These are phyloP conservation scores for Psylliodes chrysocephalus DNA, from an alignment of 2,888 invertebrate genomes.

Conservation along the genomic window DNA sequence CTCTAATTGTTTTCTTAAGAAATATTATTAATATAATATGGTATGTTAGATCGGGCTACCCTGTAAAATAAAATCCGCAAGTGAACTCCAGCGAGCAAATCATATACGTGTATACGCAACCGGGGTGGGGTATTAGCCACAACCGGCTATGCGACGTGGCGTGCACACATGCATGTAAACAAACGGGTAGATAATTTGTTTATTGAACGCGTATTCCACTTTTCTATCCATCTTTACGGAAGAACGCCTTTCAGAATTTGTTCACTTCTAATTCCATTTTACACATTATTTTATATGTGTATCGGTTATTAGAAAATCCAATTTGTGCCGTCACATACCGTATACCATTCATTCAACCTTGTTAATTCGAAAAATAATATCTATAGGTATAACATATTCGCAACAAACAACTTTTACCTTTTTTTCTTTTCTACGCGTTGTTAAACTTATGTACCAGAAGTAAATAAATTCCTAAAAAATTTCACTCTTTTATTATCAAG, in stretches of 20 bases:
- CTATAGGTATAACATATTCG: too few species aligned
- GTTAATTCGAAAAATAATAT: background rate
- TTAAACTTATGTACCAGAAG: constrained; percentile 39
- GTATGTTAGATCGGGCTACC: constrained; percentile 5
- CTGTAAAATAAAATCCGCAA: constrained; percentile 21
- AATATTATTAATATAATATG: too few species aligned
- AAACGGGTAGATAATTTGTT: constrained; percentile 25
- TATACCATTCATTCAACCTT: background rate
- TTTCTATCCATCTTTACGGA: constrained; percentile 30
- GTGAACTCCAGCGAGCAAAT: constrained; percentile 28
- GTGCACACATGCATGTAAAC: constrained; percentile 39
- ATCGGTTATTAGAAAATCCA: background rate
- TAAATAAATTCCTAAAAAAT: constrained; percentile 41
- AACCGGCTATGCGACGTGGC: constrained; percentile 9
- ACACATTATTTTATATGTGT: constrained; percentile 2
- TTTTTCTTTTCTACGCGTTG: constrained; percentile 25
- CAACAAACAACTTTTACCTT: background rate
- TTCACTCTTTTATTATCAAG: too few species aligned
- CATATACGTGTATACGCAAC: constrained; percentile 30
- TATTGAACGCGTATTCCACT: constrained; percentile 29
- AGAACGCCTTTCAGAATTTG: constrained; percentile 18
- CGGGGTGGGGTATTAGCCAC: constrained; percentile 12
- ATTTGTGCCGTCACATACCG: background rate
- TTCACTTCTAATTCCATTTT: constrained; percentile 12
- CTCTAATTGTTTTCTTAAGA: too few species aligned